These are phyloP conservation scores for Nebria ingens DNA, from an alignment of 1,140 invertebrate species.

Conservation along the genomic window DNA sequence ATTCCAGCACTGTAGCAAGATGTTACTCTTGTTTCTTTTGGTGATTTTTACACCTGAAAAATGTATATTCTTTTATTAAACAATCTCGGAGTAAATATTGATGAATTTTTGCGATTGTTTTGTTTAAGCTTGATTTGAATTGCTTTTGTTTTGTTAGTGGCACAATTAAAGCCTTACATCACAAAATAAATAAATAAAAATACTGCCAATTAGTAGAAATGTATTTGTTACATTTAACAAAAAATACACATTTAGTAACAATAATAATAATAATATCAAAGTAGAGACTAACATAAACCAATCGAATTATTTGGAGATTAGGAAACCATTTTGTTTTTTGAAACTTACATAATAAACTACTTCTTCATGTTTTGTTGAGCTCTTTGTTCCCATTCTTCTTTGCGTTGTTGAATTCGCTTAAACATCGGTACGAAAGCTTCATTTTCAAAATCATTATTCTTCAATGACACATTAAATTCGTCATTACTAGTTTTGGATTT, in stretches of 20 bases:
- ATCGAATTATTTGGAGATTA: background rate
- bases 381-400: constrained; percentile 62
- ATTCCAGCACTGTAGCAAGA: constrained; percentile 10
- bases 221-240: constrained; percentile 5
- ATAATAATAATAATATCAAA: background rate
- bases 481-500: constrained; percentile 12
- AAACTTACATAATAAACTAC: constrained; percentile 5
- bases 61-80: background rate
- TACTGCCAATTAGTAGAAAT: background rate
- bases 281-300: background rate
- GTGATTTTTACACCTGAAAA: background rate
- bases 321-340: background rate
- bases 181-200: background rate
- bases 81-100: background rate
- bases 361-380: constrained; percentile 50
- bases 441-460: constrained; percentile 30
- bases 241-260: constrained; percentile 1
- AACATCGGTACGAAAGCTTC: constrained; percentile 44
- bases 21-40: constrained; percentile 9
- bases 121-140: background rate
- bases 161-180: background rate
- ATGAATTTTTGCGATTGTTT: background rate
- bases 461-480: constrained; percentile 18
- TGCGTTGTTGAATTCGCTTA: constrained; percentile 58
- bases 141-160: background rate